phyloP scores from a whole-genome alignment of 2,113 vertebrate genomes.

The Chloebia gouldiae region DNA sequence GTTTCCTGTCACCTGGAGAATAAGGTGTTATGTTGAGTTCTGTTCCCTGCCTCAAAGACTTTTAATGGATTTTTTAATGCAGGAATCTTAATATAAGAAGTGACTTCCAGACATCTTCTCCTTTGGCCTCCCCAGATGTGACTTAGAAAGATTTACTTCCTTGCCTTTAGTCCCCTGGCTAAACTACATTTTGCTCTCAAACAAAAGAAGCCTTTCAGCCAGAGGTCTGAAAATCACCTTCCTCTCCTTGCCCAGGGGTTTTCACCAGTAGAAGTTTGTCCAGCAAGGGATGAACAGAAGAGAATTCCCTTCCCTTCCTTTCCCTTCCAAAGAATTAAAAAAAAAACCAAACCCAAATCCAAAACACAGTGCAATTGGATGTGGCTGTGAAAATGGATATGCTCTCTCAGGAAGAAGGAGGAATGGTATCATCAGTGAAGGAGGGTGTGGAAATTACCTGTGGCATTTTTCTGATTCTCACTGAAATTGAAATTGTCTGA shows the following conservation, averaged over 20 bases:
- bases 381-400: neutral
- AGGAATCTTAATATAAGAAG: neutral
- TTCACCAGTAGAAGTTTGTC: neutral
- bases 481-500: neutral
- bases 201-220: neutral
- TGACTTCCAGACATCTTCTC: neutral
- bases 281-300: neutral
- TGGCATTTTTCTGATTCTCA: neutral
- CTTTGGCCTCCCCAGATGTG: neutral
- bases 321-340: neutral
- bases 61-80: neutral
- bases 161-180: neutral
- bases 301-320: neutral
- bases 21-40: neutral
- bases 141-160: neutral
- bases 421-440: neutral
- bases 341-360: neutral
- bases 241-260: neutral
- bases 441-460: neutral
- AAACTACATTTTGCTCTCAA: neutral
- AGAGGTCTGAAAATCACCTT: neutral
- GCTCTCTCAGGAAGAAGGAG: neutral
- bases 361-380: neutral
- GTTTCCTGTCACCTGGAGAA: neutral
- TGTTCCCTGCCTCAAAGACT: neutral